Conservation (phyloP, 2,797 vertebrate species). For the Crocodylus rhombifer region DNA sequence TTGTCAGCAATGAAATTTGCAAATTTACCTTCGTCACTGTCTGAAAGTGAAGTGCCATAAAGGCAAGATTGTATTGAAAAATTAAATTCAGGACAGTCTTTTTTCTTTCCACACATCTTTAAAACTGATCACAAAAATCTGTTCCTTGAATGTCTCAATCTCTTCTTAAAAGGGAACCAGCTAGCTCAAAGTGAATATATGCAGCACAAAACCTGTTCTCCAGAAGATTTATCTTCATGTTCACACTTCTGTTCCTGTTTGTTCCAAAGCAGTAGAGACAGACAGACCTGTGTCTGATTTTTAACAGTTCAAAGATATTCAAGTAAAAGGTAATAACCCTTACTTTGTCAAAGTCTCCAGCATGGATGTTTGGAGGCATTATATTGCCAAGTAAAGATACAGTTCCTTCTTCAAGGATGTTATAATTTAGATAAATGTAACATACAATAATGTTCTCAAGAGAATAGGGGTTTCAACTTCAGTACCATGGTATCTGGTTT, state of each 20-base stretch:
- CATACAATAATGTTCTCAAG: conserved; percentile 41
- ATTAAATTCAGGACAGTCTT: background rate
- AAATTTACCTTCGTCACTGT: background rate
- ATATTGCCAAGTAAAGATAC: conserved; percentile 24
- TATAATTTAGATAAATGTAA: conserved; percentile 37
- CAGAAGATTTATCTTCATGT: background rate
- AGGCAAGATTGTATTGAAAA: background rate
- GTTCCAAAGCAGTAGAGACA: background rate
- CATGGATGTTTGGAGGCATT: conserved; percentile 3
- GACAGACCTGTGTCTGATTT: conserved; percentile 1
- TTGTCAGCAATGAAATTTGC: background rate
- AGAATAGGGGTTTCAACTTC: conserved; percentile 47
- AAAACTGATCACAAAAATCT: background rate
- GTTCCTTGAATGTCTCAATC: background rate
- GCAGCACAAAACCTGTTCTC: background rate
- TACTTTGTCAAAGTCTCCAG: conserved; percentile 20
- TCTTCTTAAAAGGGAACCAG: background rate
- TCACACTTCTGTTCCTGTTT: background rate
- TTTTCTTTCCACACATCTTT: background rate
- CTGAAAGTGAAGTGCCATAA: background rate
- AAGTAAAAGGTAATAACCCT: conserved; percentile 45
- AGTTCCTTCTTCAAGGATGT: background rate
- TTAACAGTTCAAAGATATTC: background rate
- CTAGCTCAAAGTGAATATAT: background rate
- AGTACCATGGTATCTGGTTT: conserved; percentile 60